These are phyloP conservation scores for Drosophila quadrilineata DNA, from an alignment of 1,140 invertebrate genomes.

Conservation along the genomic window DNA sequence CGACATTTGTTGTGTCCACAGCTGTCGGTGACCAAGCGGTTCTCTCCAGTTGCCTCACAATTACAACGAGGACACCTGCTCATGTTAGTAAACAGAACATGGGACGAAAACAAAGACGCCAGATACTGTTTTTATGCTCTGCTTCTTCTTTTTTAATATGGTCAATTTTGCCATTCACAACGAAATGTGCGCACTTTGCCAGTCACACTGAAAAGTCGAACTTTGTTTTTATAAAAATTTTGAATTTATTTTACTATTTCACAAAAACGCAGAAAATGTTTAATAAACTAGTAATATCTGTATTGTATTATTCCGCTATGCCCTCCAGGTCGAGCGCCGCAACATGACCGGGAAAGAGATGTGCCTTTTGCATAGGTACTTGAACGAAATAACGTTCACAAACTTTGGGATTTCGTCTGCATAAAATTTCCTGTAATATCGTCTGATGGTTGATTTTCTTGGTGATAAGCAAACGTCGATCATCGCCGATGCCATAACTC, in stretches of 20 bases:
- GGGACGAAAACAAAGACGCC: slow-evolving; percentile 7
- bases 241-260: not conserved
- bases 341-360: slow-evolving; percentile 67
- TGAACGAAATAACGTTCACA: slow-evolving; percentile 76
- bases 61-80: slow-evolving; percentile 53
- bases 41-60: slow-evolving; percentile 62
- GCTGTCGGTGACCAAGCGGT: slow-evolving; percentile 83
- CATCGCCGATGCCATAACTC: slow-evolving; percentile 83
- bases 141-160: slow-evolving; percentile 35
- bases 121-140: slow-evolving; percentile 23
- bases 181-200: slow-evolving; percentile 5
- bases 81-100: slow-evolving; percentile 17
- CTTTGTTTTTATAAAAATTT: not conserved
- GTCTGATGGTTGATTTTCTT: slow-evolving; percentile 54
- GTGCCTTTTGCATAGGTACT: slow-evolving; percentile 65
- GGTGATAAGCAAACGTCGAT: slow-evolving; percentile 82
- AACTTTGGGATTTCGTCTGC: slow-evolving; percentile 56
- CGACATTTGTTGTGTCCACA: slow-evolving; percentile 84
- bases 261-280: slow-evolving; percentile 23
- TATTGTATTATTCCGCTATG: slow-evolving; percentile 23
- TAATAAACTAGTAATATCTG: slow-evolving; percentile 34
- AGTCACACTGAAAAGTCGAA: not conserved
- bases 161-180: slow-evolving; percentile 4
- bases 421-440: slow-evolving; percentile 62
- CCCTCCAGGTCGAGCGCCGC: slow-evolving; percentile 56